A percentile compares a stretch with the other conserved stretches of the same genome.
Conservation (phyloP, 2,888 invertebrate genomes). For the Polymixis lichenea region DNA sequence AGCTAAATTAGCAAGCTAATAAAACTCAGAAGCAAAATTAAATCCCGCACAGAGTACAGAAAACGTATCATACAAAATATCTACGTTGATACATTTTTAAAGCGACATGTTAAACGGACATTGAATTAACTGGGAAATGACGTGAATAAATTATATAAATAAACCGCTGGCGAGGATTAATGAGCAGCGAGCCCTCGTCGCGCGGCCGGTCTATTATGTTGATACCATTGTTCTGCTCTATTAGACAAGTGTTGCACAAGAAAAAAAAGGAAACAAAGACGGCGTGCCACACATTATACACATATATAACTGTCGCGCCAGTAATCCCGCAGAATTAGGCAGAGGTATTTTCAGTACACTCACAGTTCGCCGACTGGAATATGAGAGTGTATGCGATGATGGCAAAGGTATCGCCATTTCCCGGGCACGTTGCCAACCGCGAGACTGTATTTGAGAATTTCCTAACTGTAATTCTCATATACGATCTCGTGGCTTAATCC, state of each 20-base stretch:
- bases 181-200: slow-evolving; percentile 75
- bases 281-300: slow-evolving; percentile 22
- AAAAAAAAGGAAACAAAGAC: slow-evolving; percentile 54
- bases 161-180: slow-evolving; percentile 83
- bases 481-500: slow-evolving; percentile 41
- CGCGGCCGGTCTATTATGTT: slow-evolving; percentile 69
- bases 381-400: slow-evolving; percentile 51
- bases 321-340: slow-evolving; percentile 43
- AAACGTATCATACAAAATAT: slow-evolving; percentile 57
- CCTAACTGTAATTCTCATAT: slow-evolving; percentile 37
- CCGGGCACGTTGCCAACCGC: slow-evolving; percentile 47
- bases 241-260: slow-evolving; percentile 51
- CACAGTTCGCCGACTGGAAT: slow-evolving; percentile 42
- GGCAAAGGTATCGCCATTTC: slow-evolving; percentile 49
- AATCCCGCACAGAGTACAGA: slow-evolving; percentile 18
- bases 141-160: slow-evolving; percentile 85
- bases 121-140: slow-evolving; percentile 83
- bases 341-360: slow-evolving; percentile 39
- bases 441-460: slow-evolving; percentile 41
- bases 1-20: slow-evolving; percentile 16
- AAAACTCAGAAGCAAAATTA: slow-evolving; percentile 25
- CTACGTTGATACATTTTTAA: slow-evolving; percentile 75
- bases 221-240: slow-evolving; percentile 60
- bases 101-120: slow-evolving; percentile 79
- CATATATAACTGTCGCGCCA: slow-evolving; percentile 34